Evolutionary conservation across 2,888 invertebrate genomes (phyloP).

Genomic region (Agrilus mali): DNA sequence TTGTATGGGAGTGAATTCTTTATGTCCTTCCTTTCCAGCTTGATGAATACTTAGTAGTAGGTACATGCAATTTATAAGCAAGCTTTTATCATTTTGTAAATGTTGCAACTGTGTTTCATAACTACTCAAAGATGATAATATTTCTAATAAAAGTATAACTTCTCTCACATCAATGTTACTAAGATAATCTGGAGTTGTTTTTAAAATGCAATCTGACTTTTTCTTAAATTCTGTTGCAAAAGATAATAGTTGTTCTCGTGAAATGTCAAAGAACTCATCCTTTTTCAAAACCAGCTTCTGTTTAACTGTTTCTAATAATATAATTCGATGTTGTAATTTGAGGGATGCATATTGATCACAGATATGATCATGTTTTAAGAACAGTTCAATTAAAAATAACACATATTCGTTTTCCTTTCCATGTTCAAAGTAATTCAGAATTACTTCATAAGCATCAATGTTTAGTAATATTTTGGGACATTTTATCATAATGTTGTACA

Average conservation of each 20-base stretch:
- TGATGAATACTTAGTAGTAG: constrained; percentile 58
- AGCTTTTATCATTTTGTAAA: constrained; percentile 48
- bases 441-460: constrained; percentile 10
- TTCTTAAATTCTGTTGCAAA: constrained; percentile 53
- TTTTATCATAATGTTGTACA: constrained; percentile 14
- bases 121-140: constrained; percentile 53
- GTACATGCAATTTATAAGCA: constrained; percentile 61
- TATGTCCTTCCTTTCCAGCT: constrained; percentile 53
- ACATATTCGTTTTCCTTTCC: constrained; percentile 24
- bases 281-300: constrained; percentile 9
- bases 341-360: constrained; percentile 22
- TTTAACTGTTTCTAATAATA: constrained; percentile 40
- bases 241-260: constrained; percentile 31
- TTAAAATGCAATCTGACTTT: constrained; percentile 58
- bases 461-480: constrained; percentile 7
- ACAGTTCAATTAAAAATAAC: constrained; percentile 26
- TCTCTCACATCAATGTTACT: constrained; percentile 54
- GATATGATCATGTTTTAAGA: constrained; percentile 19
- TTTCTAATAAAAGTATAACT: constrained; percentile 53
- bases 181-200: constrained; percentile 48
- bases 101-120: constrained; percentile 46
- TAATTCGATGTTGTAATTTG: constrained; percentile 37
- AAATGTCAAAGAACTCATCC: constrained; percentile 20
- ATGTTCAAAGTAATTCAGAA: constrained; percentile 16
- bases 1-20: constrained; percentile 59